Evolutionary conservation across 2,113 vertebrate genomes (phyloP).

Genomic region (human (Homo sapiens)): DNA sequence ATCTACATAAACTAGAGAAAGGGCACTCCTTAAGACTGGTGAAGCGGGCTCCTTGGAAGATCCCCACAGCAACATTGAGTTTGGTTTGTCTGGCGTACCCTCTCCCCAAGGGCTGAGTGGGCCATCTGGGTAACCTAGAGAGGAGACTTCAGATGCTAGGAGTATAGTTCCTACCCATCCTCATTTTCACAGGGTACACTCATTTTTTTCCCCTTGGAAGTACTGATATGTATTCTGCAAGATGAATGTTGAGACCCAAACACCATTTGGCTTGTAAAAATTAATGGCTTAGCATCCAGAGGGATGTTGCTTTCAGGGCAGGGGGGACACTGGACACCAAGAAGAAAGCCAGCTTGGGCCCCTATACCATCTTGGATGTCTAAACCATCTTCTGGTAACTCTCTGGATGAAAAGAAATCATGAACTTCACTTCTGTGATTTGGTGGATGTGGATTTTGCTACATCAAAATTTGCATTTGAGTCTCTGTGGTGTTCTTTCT

Average conservation of each 20-base stretch:
- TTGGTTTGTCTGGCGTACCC: fast-evolving
- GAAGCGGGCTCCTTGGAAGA: background rate
- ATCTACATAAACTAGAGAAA: background rate
- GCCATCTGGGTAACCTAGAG: background rate
- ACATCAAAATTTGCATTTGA: background rate
- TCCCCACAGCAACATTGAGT: background rate
- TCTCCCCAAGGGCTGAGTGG: background rate
- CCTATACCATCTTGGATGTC: too few relatives aligned
- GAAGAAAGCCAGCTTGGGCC: background rate
- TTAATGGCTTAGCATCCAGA: background rate
- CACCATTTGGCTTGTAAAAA: background rate
- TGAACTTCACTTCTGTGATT: background rate
- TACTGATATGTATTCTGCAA: background rate
- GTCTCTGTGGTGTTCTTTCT: background rate
- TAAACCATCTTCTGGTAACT: background rate
- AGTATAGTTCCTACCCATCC: background rate
- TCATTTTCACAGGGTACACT: background rate
- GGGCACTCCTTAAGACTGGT: background rate
- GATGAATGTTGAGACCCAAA: background rate
- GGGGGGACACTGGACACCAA: background rate
- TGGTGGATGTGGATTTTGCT: background rate
- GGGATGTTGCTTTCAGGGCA: background rate
- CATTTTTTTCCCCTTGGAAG: background rate
- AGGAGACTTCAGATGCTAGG: background rate
- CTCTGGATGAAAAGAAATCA: background rate